Percentiles rank a stretch among this genome's conserved stretches.
Evolutionary conservation across 2,888 invertebrate genomes (phyloP).

Genomic region (Drosophila rubida): DNA sequence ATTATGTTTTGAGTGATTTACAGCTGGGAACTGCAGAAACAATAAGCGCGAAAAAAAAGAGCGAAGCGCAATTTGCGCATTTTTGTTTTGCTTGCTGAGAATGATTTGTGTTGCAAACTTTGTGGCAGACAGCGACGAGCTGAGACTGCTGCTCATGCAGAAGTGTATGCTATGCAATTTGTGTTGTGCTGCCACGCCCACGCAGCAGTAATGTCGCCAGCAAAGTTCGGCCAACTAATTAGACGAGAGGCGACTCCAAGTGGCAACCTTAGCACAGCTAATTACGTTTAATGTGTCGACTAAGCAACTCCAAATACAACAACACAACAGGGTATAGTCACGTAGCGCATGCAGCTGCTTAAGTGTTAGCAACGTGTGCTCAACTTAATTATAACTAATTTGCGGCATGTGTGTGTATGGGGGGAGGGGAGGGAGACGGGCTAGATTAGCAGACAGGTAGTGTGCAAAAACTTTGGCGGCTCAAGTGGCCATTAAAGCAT

Average conservation of each 20-base stretch:
- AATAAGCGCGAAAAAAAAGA: constrained; percentile 31
- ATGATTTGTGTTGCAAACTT: constrained; percentile 63
- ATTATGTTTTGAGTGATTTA: constrained; percentile 77
- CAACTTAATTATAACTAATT: constrained; percentile 78
- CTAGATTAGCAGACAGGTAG: constrained; percentile 31
- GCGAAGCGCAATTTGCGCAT: constrained; percentile 26
- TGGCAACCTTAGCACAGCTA: constrained; percentile 73
- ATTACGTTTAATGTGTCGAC: constrained; percentile 79
- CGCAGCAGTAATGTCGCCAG: constrained; percentile 70
- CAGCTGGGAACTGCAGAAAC: constrained; percentile 47
- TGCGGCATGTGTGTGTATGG: constrained; percentile 73
- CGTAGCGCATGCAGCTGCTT: constrained; percentile 53
- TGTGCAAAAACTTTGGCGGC: constrained; percentile 64
- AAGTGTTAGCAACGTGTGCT: constrained; percentile 70
- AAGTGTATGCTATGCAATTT: constrained; percentile 66
- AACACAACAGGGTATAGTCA: too few species aligned
- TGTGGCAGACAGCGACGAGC: constrained; percentile 30
- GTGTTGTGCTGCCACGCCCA: constrained; percentile 25
- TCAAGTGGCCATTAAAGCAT: constrained; percentile 77
- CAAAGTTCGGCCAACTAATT: constrained; percentile 78
- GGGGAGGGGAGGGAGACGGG: constrained; percentile 16
- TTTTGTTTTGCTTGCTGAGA: constrained; percentile 26
- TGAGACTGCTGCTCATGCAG: constrained; percentile 60
- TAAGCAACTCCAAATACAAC: constrained; percentile 63
- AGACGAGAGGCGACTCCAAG: constrained; percentile 57